phyloP scores from a whole-genome alignment of 2,113 vertebrate species.

The Rhodinocichla rosea region DNA sequence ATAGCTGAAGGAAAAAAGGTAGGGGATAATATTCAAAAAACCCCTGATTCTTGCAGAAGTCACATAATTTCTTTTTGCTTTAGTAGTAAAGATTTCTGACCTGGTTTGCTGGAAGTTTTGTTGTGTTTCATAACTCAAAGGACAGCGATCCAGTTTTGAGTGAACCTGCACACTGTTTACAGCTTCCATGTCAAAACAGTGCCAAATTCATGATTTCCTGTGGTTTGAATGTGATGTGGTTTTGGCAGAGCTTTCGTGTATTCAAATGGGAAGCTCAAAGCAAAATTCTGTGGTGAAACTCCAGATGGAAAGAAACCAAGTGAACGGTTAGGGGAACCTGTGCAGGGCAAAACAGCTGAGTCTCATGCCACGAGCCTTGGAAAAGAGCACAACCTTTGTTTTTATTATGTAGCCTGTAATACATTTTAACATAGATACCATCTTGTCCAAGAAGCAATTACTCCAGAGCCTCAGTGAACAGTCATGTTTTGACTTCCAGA shows the following conservation, averaged over 20 bases:
- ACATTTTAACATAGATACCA: accelerated
- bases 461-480: not conserved
- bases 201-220: constrained; percentile 61
- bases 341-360: constrained; percentile 13
- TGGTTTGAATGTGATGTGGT: constrained; percentile 64
- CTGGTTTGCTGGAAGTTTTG: constrained; percentile 16
- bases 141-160: constrained; percentile 20
- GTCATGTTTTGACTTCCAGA: not conserved
- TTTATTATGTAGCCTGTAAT: not conserved
- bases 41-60: not conserved
- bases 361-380: not conserved
- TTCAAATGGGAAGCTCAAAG: constrained; percentile 37
- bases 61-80: not conserved
- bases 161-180: constrained; percentile 62
- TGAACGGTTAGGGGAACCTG: constrained; percentile 22
- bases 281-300: constrained; percentile 34
- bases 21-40: not conserved
- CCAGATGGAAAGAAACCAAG: constrained; percentile 34
- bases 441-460: not conserved
- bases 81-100: constrained; percentile 12
- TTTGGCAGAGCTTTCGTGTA: constrained; percentile 45
- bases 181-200: constrained; percentile 46
- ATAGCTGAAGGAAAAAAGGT: not conserved
- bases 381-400: not conserved
- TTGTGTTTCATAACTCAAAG: constrained; percentile 48